Evolutionary conservation across 2,797 vertebrate genomes (phyloP), one percentile per base, ranked within the genome.

Genomic region (Hyperoplus immaculatus): DNA sequence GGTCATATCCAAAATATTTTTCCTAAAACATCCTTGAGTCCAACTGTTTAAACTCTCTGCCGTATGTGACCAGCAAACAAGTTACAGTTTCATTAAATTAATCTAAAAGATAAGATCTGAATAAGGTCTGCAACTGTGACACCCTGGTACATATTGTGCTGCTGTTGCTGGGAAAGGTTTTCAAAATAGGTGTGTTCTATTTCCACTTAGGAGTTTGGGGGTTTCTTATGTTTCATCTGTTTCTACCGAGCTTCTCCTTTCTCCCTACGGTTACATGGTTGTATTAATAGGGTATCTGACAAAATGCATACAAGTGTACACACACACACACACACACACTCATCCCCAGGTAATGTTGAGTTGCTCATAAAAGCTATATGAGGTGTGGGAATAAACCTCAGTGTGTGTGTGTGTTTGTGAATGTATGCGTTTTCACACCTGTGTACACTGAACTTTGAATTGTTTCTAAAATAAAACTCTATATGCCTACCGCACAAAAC

Each of bases 381-480:
- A 85, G 76, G 41, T 82, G 76, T 77, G 80, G 80, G 76, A 82
- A 77, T 85, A 80, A 80, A 74, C 46, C 46, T 41, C 6, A 6
- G 46, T 8, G 49, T 57, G 63, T 63, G 66, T 56, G 65, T 57
- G 71, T 67, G 54, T 38, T 62, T 61, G 55, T 67, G 46, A 36
- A 29, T 67, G 9, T 51, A 38, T 53, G 18, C 54, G 21, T 64
- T 60, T 47, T 18, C 38, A 61, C 16, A 49, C 61, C 6, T 49
- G 15, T 41, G 16, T n/a, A 13, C 42, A 56, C 6, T 43, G 36
- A 62, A 70, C 50, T 75, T 64, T 59, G 36, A 47, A 47, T 53
- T 57, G 64, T 55, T 73, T 53, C 36, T 53, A 14, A 57, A 47
- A 18, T 56, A 16, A 69, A 69, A 85, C 67, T 70, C 76, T 58